phyloP scores from a whole-genome alignment of 2,797 vertebrate genomes.

The Chanos chanos region DNA sequence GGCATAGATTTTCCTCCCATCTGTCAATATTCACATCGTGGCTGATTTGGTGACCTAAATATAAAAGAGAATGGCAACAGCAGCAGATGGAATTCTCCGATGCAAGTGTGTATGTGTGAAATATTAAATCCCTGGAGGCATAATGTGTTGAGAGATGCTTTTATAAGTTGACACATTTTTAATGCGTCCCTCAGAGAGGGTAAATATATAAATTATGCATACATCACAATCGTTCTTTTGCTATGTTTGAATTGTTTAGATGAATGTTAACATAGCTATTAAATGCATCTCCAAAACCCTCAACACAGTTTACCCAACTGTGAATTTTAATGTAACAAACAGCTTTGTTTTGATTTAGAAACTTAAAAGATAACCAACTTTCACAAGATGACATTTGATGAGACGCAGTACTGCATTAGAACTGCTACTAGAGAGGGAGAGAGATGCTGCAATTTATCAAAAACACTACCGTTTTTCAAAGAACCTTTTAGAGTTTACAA shows the following conservation, averaged over 20 bases:
- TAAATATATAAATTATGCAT: conserved; percentile 62
- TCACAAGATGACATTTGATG: too few relatives aligned
- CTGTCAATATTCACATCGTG: conserved; percentile 40
- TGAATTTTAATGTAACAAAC: conserved; percentile 25
- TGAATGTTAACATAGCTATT: conserved; percentile 27
- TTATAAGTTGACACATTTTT: conserved; percentile 68
- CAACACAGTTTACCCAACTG: conserved; percentile 20
- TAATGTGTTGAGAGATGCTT: conserved; percentile 59
- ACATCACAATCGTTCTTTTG: conserved; percentile 45
- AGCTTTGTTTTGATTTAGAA: conserved; percentile 3
- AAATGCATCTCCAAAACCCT: conserved; percentile 30
- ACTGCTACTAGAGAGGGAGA: too few relatives aligned
- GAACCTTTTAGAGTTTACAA: too few relatives aligned
- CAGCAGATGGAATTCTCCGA: conserved; percentile 56
- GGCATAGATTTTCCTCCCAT: too few relatives aligned
- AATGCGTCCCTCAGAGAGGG: conserved; percentile 55
- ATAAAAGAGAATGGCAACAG: conserved; percentile 30
- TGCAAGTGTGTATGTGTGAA: conserved; percentile 38
- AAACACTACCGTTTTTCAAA: too few relatives aligned
- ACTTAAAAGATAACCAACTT: neutral
- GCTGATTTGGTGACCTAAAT: conserved; percentile 41
- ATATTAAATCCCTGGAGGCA: conserved; percentile 58
- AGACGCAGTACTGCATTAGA: too few relatives aligned
- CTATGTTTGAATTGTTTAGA: conserved; percentile 46
- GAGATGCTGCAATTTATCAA: too few relatives aligned